Evolutionary conservation across 2,888 invertebrate species (phyloP), one percentile per base, ranked within the genome.

Genomic region (Acanthococcus lagerstroemiae): DNA sequence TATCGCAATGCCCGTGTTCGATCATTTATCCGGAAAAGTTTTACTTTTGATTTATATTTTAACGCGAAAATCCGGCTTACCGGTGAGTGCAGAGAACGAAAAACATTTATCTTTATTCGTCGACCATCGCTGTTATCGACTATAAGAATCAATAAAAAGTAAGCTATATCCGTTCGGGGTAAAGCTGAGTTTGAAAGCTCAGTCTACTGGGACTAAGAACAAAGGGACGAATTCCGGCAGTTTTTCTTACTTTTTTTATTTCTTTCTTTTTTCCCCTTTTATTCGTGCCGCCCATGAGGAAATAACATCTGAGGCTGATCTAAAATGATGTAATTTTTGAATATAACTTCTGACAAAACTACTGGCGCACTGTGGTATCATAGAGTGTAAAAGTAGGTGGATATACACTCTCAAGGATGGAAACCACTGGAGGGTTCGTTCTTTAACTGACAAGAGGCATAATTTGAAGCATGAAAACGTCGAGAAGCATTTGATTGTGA

Each of bases 91-190:
- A 52, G 30, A 37, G 37, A 45, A n/a, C n/a, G 22, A 26, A 61
- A 52, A 22, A 27, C 61, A 61, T 61, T 61, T 61, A 52, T 61
- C 61, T 61, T 61, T 52, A 61, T 61, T 61, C 61, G 61, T 19
- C 61, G 61, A 61, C 61, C 61, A 61, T 61, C 61, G 61, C 52
- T 61, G 61, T 61, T 61, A 61, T 61, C 61, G 48, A 50, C 61
- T 61, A 52, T 61, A 61, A 61, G 61, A 61, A 61, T 61, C 61
- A 61, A 61, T 61, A 61, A 61, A 52, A 50, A 61, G 37, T 50
- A 30, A 61, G 27, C 50, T 61, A 50, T 21, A 52, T 52, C 27
- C 25, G 24, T 21, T 15, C 22, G 30, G 30, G 21, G 3, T 37
- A 37, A n/a, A 15, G 37, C 12, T n/a, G n/a, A 37, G 12, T 37